phyloP scores from a whole-genome alignment of 2,888 invertebrate genomes.

The Thelaira solivaga region DNA sequence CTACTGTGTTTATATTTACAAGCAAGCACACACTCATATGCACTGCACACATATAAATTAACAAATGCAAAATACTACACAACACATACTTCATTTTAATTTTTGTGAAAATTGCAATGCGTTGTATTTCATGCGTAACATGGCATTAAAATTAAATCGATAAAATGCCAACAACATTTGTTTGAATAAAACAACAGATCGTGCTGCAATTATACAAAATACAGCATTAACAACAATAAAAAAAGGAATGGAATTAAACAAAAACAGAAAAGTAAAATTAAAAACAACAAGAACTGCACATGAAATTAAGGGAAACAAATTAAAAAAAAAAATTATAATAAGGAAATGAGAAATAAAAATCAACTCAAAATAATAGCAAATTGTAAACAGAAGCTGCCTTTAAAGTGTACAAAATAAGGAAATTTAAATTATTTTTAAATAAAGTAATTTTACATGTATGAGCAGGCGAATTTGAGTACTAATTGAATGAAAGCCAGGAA shows the following conservation, averaged over 20 bases:
- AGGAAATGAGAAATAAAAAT: conserved; percentile 18
- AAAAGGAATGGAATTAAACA: background rate
- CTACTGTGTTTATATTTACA: no score
- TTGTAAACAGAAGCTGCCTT: background rate
- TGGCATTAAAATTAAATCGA: conserved; percentile 63
- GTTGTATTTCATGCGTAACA: conserved; percentile 61
- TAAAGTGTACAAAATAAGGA: conserved; percentile 1
- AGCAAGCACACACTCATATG: no score
- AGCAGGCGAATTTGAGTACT: no score
- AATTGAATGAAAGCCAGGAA: no score
- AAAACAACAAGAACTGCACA: conserved; percentile 13
- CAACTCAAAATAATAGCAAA: background rate
- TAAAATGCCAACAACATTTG: conserved; percentile 61
- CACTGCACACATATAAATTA: conserved; percentile 21
- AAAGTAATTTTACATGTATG: no score
- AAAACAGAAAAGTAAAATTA: background rate
- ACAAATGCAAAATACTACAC: no score
- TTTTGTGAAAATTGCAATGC: conserved; percentile 50
- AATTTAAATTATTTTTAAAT: no score
- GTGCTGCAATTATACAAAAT: conserved; percentile 57
- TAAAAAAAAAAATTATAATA: background rate
- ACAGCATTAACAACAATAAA: conserved; percentile 4
- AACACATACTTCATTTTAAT: conserved; percentile 55
- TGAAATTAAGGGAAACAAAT: conserved; percentile 8
- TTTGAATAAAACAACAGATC: conserved; percentile 58